Conservation (phyloP, 1,140 invertebrate genomes). For the Sarcophaga bullata region DNA sequence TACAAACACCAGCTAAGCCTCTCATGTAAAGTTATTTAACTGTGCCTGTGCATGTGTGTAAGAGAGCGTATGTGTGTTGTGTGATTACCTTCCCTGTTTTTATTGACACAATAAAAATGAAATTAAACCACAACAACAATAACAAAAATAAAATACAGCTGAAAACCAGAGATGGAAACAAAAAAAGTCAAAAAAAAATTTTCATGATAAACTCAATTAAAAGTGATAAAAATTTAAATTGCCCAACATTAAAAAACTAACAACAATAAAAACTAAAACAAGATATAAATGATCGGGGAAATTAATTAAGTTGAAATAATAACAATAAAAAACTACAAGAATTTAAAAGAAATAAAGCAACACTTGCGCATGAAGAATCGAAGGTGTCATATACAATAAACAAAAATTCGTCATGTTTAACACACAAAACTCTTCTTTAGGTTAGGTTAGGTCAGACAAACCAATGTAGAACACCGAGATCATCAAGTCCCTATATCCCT, state of each 20-base stretch:
- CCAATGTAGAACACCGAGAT: too few species aligned
- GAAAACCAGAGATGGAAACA: not conserved
- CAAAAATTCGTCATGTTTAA: too few species aligned
- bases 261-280: not conserved
- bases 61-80: not conserved
- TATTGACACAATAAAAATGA: slow-evolving; percentile 30
- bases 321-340: slow-evolving; percentile 29
- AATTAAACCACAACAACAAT: slow-evolving; percentile 21
- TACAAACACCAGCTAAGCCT: not conserved
- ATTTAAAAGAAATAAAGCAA: slow-evolving; percentile 23
- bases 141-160: slow-evolving; percentile 19
- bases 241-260: slow-evolving; percentile 33
- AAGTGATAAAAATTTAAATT: slow-evolving; percentile 40
- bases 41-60: not conserved
- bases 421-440: too few species aligned
- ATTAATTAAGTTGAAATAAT: slow-evolving; percentile 40
- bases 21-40: not conserved
- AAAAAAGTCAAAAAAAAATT: not conserved
- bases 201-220: slow-evolving; percentile 38
- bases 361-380: not conserved
- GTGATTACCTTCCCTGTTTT: slow-evolving; percentile 26
- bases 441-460: too few species aligned
- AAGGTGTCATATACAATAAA: too few species aligned
- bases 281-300: not conserved
- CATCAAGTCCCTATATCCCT: too few species aligned